A percentile compares a stretch with the other conserved stretches of the same genome.
phyloP scores from a whole-genome alignment of 2,888 invertebrate genomes.

The Harpalus rufipes region DNA sequence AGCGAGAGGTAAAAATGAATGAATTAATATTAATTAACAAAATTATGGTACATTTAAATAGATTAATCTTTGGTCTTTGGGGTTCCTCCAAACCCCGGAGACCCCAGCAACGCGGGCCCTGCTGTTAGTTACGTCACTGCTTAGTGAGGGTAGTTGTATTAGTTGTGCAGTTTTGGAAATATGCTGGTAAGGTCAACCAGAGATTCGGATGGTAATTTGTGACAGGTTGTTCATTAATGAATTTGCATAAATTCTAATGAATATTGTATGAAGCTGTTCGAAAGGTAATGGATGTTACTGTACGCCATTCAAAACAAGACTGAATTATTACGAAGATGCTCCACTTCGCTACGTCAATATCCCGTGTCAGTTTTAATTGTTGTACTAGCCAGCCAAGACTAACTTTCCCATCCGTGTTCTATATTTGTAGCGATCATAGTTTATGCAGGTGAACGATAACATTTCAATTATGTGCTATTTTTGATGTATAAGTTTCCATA shows the following conservation, averaged over 20 bases:
- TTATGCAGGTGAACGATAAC: no score
- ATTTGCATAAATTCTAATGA: conserved; percentile 58
- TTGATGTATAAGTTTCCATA: no score
- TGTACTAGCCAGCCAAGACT: not conserved
- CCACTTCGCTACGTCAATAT: conserved; percentile 17
- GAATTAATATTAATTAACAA: no score
- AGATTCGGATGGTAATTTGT: conserved; percentile 50
- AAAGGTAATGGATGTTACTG: conserved; percentile 51
- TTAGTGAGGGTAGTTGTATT: conserved; percentile 3
- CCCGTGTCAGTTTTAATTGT: not conserved
- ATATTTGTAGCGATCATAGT: no score
- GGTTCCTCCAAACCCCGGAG: no score
- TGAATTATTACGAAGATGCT: conserved; percentile 34
- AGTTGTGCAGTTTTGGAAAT: conserved; percentile 37
- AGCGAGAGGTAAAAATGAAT: no score
- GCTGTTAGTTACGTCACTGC: no score
- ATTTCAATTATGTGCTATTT: no score
- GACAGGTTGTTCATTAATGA: conserved; percentile 53
- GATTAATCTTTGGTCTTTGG: no score
- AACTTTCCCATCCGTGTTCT: not conserved
- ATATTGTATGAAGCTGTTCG: conserved; percentile 53
- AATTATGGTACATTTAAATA: no score
- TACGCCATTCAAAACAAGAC: conserved; percentile 34
- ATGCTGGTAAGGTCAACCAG: conserved; percentile 30
- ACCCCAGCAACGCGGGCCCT: no score